A percentile compares a stretch with the other conserved stretches of the same genome.
These are phyloP conservation scores for Cataglyphis altisquamis DNA, from an alignment of 2,888 invertebrate genomes.

Conservation along the genomic window DNA sequence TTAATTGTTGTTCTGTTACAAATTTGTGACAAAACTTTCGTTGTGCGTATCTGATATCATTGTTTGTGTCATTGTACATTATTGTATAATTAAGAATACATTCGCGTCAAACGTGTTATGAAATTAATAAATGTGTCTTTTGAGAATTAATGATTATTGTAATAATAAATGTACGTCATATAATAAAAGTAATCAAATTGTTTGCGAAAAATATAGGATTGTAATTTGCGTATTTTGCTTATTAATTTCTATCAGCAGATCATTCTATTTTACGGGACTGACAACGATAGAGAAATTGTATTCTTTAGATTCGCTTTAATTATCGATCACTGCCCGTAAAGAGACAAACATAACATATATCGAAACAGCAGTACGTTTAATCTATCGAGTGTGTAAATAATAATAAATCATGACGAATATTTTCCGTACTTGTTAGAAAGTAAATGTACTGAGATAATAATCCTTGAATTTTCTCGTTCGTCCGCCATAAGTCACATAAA, in stretches of 20 bases:
- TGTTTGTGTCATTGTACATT: not conserved
- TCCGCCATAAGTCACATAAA: constrained; percentile 24
- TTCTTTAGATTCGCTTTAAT: constrained; percentile 30
- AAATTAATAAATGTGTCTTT: constrained; percentile 14
- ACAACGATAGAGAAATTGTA: not conserved
- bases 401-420: constrained; percentile 24
- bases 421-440: constrained; percentile 42
- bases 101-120: not conserved
- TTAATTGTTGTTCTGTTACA: constrained; percentile 7
- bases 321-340: constrained; percentile 52
- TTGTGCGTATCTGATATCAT: constrained; percentile 8
- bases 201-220: not conserved
- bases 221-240: not conserved
- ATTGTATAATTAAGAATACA: not conserved
- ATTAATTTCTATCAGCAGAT: constrained; percentile 14
- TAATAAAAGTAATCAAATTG: not conserved
- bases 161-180: constrained; percentile 6
- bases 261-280: not conserved
- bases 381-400: constrained; percentile 38
- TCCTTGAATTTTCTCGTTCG: constrained; percentile 21
- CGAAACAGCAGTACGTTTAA: constrained; percentile 28
- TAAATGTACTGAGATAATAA: constrained; percentile 28
- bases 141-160: constrained; percentile 9
- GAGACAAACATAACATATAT: constrained; percentile 33
- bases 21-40: constrained; percentile 2